These are phyloP conservation scores for Plectrocnemia conspersa DNA, from an alignment of 1,140 invertebrate species.

Conservation along the genomic window DNA sequence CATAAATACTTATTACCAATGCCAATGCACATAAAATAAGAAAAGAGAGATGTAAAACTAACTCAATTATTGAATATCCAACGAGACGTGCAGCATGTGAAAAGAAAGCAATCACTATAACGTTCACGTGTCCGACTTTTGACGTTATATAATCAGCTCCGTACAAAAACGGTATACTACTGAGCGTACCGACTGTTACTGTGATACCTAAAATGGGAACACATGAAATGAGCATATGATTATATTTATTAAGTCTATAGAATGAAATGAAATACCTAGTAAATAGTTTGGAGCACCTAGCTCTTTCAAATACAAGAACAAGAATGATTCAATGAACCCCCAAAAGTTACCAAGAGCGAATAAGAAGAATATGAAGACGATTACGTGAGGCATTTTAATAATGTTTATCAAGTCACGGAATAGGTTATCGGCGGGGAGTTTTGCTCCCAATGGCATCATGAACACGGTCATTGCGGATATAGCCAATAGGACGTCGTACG, in stretches of 20 bases:
- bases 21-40: background rate
- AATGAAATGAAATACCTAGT: slow-evolving; percentile 69
- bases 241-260: background rate
- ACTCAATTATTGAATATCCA: slow-evolving; percentile 80
- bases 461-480: slow-evolving; percentile 64
- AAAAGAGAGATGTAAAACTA: slow-evolving; percentile 44
- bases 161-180: slow-evolving; percentile 76
- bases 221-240: background rate
- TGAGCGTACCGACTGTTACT: slow-evolving; percentile 73
- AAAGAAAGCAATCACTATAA: slow-evolving; percentile 76
- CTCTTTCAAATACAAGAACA: slow-evolving; percentile 79
- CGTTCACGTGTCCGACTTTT: slow-evolving; percentile 73
- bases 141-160: slow-evolving; percentile 74
- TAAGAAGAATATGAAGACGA: slow-evolving; percentile 70
- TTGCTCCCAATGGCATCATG: slow-evolving; percentile 67
- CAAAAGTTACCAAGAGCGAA: slow-evolving; percentile 74
- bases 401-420: slow-evolving; percentile 64
- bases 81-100: slow-evolving; percentile 72
- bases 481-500: slow-evolving; percentile 63
- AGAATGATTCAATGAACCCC: slow-evolving; percentile 81
- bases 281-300: slow-evolving; percentile 74
- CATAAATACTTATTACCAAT: background rate
- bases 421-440: slow-evolving; percentile 67
- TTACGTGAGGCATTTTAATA: slow-evolving; percentile 68
- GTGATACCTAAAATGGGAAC: slow-evolving; percentile 61